A percentile compares a stretch with the other conserved stretches of the same genome.
These are phyloP conservation scores for Momotus momota DNA, from an alignment of 2,797 vertebrate species.

Conservation along the genomic window DNA sequence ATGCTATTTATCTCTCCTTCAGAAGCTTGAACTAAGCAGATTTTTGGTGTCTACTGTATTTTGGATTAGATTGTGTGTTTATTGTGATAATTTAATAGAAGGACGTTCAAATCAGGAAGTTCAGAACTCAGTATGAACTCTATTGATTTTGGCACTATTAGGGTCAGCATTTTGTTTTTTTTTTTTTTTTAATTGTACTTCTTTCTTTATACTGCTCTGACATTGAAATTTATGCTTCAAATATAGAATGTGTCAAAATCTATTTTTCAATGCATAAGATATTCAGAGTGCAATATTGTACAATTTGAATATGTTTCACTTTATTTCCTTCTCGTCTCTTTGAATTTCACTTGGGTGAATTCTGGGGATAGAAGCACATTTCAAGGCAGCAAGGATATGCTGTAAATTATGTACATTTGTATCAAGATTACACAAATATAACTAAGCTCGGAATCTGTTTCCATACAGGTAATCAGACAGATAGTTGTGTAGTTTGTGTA, in stretches of 20 bases:
- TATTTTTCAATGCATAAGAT: neutral
- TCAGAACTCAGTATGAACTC: neutral
- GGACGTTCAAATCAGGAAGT: neutral
- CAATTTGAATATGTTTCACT: neutral
- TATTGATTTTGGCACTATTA: neutral
- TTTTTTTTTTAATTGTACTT: neutral
- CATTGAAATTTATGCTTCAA: fast-evolving
- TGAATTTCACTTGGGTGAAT: neutral
- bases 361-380: neutral
- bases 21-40: neutral
- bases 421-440: neutral
- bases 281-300: neutral
- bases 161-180: neutral
- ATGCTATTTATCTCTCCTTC: neutral
- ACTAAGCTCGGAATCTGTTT: neutral
- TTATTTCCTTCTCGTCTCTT: neutral
- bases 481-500: neutral
- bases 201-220: neutral
- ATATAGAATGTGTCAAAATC: neutral
- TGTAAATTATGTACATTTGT: neutral
- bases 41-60: neutral
- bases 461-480: neutral
- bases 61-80: neutral
- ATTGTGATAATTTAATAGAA: neutral
- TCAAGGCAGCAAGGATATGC: neutral